These are phyloP conservation scores for Pipistrellus pipistrellus DNA, from an alignment of 2,797 vertebrate genomes.

Conservation along the genomic window DNA sequence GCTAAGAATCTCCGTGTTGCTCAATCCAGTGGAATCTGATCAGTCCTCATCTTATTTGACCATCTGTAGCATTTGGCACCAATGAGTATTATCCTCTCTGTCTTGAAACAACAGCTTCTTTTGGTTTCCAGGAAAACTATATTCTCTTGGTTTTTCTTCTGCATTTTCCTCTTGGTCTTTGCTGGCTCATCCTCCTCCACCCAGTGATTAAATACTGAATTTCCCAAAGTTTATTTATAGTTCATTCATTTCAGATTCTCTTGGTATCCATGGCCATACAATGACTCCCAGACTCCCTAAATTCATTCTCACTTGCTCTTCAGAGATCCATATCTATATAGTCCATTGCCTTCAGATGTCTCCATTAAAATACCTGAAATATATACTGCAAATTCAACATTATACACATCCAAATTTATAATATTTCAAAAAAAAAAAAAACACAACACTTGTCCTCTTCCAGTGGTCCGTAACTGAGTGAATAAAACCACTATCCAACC, in stretches of 20 bases:
- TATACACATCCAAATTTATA: neutral
- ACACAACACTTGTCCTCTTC: neutral
- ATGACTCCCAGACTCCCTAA: neutral
- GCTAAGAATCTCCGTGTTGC: constrained; percentile 18
- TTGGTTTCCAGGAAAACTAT: constrained; percentile 70
- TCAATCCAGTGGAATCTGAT: constrained; percentile 39
- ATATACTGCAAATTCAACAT: neutral
- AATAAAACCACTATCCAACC: neutral
- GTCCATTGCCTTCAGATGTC: neutral
- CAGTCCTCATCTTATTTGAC: neutral
- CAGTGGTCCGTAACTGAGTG: neutral
- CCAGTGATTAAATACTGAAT: constrained; percentile 13
- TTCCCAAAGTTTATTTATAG: constrained; percentile 68
- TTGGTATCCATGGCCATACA: neutral
- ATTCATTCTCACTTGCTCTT: neutral
- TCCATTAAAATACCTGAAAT: neutral
- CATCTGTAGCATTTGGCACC: constrained; percentile 66
- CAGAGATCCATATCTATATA: neutral
- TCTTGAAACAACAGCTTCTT: constrained; percentile 60
- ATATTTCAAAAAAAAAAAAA: too few relatives aligned
- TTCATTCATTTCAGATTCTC: constrained; percentile 1
- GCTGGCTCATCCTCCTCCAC: constrained; percentile 17
- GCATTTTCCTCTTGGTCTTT: constrained; percentile 17
- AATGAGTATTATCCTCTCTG: neutral
- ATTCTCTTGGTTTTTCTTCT: constrained; percentile 57